These are phyloP conservation scores for Antennarius maculatus DNA, from an alignment of 2,797 vertebrate species.

Conservation along the genomic window DNA sequence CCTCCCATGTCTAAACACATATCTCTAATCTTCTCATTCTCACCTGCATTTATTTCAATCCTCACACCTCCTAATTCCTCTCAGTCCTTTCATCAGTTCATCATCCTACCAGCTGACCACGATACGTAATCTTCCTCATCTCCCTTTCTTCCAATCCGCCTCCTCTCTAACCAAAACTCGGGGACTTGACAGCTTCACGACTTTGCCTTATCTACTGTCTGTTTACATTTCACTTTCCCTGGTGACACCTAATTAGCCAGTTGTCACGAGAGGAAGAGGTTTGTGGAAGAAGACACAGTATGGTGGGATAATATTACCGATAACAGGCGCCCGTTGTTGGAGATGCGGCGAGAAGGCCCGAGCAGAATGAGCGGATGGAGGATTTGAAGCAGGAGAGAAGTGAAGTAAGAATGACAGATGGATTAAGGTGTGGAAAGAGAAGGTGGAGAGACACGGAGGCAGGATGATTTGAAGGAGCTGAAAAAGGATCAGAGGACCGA, in stretches of 20 bases:
- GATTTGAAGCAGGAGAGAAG: conserved; percentile 31
- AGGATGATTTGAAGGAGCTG: conserved; percentile 35
- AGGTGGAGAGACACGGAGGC: conserved; percentile 21
- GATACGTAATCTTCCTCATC: conserved; percentile 56
- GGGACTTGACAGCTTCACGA: conserved; percentile 60
- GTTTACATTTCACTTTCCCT: conserved; percentile 59
- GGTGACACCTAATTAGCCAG: conserved; percentile 74
- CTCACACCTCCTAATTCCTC: conserved; percentile 36
- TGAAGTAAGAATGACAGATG: conserved; percentile 52
- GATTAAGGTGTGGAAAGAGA: conserved; percentile 52
- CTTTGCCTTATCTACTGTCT: conserved; percentile 52
- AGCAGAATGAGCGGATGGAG: conserved; percentile 14
- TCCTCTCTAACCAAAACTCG: conserved; percentile 42
- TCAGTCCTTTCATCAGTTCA: conserved; percentile 41
- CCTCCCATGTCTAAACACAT: conserved; percentile 17
- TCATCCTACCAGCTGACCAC: conserved; percentile 57
- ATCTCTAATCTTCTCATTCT: conserved; percentile 46
- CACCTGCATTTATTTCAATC: conserved; percentile 37
- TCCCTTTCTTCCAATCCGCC: conserved; percentile 31
- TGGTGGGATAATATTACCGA: conserved; percentile 53
- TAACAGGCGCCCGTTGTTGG: conserved; percentile 52
- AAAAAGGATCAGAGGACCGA: conserved; percentile 47
- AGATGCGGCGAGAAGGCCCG: conserved; percentile 34
- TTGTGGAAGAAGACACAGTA: conserved; percentile 26
- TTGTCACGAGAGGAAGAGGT: conserved; percentile 66